phyloP scores from a whole-genome alignment of 2,113 vertebrate species.

The Crotalus helleri region DNA sequence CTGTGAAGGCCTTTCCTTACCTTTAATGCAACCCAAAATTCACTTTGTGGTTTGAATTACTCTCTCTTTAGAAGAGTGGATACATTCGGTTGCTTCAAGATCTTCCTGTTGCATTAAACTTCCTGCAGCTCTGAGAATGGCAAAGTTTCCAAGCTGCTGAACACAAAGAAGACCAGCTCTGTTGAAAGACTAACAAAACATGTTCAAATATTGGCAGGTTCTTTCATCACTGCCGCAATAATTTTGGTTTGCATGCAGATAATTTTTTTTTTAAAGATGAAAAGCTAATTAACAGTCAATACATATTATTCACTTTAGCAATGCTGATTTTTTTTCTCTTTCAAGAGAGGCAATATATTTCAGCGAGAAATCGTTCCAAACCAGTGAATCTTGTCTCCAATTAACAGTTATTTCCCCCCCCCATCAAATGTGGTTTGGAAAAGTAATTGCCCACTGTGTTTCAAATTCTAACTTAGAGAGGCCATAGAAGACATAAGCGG shows the following conservation, averaged over 20 bases:
- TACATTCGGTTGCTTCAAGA: not conserved
- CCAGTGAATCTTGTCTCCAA: not conserved
- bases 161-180: not conserved
- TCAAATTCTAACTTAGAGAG: not conserved
- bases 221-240: not conserved
- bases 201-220: not conserved
- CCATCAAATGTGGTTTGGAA: not conserved
- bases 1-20: conserved; percentile 6
- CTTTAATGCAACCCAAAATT: not conserved
- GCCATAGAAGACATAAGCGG: not conserved
- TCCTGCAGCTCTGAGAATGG: not conserved
- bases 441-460: not conserved
- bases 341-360: not conserved
- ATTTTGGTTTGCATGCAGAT: not conserved
- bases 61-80: not conserved
- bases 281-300: not conserved
- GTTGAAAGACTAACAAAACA: not conserved
- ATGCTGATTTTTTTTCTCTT: not conserved
- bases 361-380: not conserved
- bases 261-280: not conserved
- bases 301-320: not conserved
- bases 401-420: not conserved
- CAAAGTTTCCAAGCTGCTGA: not conserved
- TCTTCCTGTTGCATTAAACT: not conserved
- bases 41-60: conserved; percentile 33